Conservation (phyloP, 2,888 invertebrate genomes). For the Axea sp. region DNA sequence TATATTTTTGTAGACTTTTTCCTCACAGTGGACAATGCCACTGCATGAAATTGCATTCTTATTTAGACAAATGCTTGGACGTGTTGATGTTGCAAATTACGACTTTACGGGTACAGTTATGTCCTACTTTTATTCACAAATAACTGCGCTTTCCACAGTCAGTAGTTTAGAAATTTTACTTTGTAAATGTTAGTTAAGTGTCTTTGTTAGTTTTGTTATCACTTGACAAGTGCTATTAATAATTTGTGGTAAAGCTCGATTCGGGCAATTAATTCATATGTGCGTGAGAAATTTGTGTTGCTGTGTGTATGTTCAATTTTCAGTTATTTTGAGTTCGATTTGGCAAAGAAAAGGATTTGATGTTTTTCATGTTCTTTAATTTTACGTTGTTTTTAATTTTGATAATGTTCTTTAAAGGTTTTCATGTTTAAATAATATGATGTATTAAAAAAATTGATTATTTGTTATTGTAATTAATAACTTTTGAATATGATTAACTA, state of each 20-base stretch:
- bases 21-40: background rate
- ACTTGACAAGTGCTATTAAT: constrained; percentile 14
- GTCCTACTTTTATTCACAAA: constrained; percentile 48
- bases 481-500: too few species aligned
- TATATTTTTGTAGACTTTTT: background rate
- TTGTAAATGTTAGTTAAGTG: background rate
- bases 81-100: constrained; percentile 25
- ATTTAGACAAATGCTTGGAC: constrained; percentile 7
- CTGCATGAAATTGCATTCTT: background rate
- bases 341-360: background rate
- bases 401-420: too few species aligned
- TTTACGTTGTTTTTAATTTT: background rate
- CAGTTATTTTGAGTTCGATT: background rate
- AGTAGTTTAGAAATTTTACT: constrained; percentile 17
- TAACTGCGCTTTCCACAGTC: constrained; percentile 29
- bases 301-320: constrained; percentile 10
- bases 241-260: background rate
- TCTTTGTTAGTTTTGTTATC: constrained; percentile 2
- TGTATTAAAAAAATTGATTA: too few species aligned
- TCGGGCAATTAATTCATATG: constrained; percentile 1
- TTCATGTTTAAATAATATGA: too few species aligned
- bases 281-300: background rate
- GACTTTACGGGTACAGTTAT: constrained; percentile 47
- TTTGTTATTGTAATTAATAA: too few species aligned
- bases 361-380: background rate